These are phyloP conservation scores for Zosterops hypoxanthus DNA, from an alignment of 2,113 vertebrate genomes.

Conservation along the genomic window DNA sequence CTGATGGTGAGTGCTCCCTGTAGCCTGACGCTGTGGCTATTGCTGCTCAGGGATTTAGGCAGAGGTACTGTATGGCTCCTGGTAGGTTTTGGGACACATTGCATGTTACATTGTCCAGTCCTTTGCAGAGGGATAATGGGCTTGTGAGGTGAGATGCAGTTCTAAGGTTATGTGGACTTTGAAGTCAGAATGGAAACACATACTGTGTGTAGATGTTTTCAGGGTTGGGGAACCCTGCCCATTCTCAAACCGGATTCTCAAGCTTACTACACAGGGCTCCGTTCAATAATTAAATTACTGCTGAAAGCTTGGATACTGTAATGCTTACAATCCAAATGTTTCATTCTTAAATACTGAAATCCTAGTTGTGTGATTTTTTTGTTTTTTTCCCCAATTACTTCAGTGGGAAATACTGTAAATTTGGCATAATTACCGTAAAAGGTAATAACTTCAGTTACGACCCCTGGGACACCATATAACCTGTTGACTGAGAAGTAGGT, in stretches of 20 bases:
- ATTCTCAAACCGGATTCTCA: not conserved
- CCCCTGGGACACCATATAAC: not conserved
- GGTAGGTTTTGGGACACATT: not conserved
- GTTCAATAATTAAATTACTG: not conserved
- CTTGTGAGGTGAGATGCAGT: not conserved
- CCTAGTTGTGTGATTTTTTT: not conserved
- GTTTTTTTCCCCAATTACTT: not conserved
- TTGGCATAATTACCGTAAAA: not conserved
- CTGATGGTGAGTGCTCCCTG: not conserved
- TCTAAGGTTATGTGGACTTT: not conserved
- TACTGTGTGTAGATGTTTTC: not conserved
- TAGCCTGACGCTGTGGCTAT: not conserved
- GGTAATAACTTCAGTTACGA: not conserved
- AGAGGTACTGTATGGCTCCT: not conserved
- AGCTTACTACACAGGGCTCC: not conserved
- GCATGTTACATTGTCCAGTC: not conserved
- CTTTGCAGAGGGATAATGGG: not conserved
- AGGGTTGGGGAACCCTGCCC: not conserved
- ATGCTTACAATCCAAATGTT: not conserved
- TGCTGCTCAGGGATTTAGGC: not conserved
- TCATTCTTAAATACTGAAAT: not conserved
- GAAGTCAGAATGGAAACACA: not conserved
- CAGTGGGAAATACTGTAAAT: not conserved
- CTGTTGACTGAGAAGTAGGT: not conserved
- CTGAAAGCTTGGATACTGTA: not conserved